Evolutionary conservation across 92 coral and sea anemone genomes (phyloP).

Genomic region (Bergia puertoricense): DNA sequence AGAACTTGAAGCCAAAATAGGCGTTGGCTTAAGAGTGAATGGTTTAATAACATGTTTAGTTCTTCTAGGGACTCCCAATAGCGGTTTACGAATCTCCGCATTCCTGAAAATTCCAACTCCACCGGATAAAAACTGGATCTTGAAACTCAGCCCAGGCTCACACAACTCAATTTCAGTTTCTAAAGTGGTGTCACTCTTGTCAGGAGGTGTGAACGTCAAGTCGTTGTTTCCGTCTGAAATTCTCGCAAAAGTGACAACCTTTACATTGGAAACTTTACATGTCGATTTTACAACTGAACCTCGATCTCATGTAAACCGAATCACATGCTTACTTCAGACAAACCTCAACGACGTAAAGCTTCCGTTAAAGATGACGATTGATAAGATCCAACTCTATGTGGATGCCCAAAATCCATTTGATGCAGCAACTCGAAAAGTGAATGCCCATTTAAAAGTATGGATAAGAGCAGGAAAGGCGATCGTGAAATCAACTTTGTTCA

Average conservation of each 20-base stretch:
- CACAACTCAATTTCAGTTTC: conserved; percentile 23
- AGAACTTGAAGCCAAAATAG: conserved; percentile 13
- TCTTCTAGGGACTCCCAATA: conserved; percentile 37
- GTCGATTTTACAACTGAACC: conserved; percentile 39
- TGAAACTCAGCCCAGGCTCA: conserved; percentile 18
- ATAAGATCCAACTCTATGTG: conserved; percentile 30
- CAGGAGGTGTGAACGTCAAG: conserved; percentile 52
- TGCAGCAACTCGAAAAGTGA: not conserved
- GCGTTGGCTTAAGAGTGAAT: conserved; percentile 22
- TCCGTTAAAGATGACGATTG: conserved; percentile 43
- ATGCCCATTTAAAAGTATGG: conserved; percentile 28
- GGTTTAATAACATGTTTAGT: conserved; percentile 52
- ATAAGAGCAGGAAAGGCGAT: conserved; percentile 45
- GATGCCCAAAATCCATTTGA: conserved; percentile 31
- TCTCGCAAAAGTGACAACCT: conserved; percentile 42
- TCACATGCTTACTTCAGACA: conserved; percentile 47
- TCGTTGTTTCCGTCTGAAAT: conserved; percentile 43
- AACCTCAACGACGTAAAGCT: conserved; percentile 49
- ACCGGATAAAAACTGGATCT: conserved; percentile 34
- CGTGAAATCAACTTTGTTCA: conserved; percentile 40
- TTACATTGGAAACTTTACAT: conserved; percentile 32
- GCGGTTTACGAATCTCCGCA: not conserved
- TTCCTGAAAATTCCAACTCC: conserved; percentile 21
- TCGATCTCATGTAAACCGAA: conserved; percentile 17
- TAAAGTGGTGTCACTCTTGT: conserved; percentile 35